phyloP scores from a whole-genome alignment of 2,797 vertebrate species.

The Tangara arthus region DNA sequence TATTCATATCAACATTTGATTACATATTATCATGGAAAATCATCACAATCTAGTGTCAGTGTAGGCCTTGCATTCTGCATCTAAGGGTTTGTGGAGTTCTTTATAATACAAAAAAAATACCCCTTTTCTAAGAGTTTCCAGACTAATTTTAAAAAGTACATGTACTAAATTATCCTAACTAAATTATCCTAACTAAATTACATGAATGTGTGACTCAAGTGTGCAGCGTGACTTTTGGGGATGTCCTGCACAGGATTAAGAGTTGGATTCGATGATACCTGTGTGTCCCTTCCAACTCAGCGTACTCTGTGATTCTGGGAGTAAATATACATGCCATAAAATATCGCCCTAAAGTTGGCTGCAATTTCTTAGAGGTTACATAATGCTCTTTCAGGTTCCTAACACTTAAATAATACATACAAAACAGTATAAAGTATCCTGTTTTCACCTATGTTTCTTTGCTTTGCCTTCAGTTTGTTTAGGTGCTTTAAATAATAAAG shows the following conservation, averaged over 20 bases:
- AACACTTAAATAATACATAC: neutral
- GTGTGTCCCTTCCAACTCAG: neutral
- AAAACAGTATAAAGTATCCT: neutral
- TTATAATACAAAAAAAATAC: neutral
- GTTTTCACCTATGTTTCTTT: neutral
- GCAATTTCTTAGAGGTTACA: neutral
- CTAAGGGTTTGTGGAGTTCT: neutral
- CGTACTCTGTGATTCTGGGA: neutral
- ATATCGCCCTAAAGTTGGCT: neutral
- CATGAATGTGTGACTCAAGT: neutral
- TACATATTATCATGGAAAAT: neutral
- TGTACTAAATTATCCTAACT: neutral
- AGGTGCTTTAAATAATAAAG: neutral
- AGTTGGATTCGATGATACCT: fast-evolving
- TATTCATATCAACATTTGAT: neutral
- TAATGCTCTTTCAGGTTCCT: neutral
- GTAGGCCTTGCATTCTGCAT: neutral
- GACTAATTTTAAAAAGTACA: neutral
- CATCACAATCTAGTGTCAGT: neutral
- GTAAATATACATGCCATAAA: neutral
- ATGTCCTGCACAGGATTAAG: neutral
- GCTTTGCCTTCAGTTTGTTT: neutral
- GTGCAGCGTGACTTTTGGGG: neutral
- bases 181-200: neutral
- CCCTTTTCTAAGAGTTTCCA: neutral